phyloP scores from a whole-genome alignment of 2,113 vertebrate genomes.

The Potamarius usumacintae region DNA sequence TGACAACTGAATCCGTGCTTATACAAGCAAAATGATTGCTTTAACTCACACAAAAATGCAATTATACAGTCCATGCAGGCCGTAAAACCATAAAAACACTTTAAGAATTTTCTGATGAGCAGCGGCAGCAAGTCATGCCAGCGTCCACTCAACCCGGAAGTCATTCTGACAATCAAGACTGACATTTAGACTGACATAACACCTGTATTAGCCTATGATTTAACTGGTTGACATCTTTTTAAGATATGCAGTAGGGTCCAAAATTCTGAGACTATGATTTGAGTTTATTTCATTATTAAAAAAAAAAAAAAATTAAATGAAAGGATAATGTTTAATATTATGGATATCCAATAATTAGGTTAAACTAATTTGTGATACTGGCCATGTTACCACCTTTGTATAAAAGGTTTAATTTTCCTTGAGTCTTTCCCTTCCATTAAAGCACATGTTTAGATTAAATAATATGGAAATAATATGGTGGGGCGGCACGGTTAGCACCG shows the following conservation, averaged over 20 bases:
- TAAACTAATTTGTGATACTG: neutral
- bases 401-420: neutral
- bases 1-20: no score
- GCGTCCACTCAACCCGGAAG: no score
- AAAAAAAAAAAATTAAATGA: neutral
- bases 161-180: no score
- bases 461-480: no score
- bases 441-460: neutral
- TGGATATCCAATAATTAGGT: neutral
- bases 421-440: neutral
- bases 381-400: neutral
- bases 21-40: no score
- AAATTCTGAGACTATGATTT: neutral
- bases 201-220: neutral
- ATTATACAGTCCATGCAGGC: no score
- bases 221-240: neutral
- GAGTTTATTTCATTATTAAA: neutral
- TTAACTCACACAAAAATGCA: no score
- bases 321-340: no score
- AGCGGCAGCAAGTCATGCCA: no score
- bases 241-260: neutral
- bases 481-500: no score
- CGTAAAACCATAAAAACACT: no score
- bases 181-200: neutral
- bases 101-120: no score